Evolutionary conservation across 2,113 vertebrate species (phyloP).

Genomic region (Microcebus tavaratra): DNA sequence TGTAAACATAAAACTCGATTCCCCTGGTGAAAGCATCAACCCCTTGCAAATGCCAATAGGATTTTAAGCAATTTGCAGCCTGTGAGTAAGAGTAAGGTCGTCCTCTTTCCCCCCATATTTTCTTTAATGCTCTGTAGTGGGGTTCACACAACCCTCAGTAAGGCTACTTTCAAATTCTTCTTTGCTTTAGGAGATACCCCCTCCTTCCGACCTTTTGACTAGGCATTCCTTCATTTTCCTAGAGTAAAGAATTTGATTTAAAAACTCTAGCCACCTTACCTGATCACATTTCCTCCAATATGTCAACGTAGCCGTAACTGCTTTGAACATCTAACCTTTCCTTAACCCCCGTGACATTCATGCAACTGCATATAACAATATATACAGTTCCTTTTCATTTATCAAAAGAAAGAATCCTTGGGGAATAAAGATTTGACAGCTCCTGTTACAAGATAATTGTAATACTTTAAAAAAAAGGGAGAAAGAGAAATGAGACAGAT

Average conservation of each 20-base stretch:
- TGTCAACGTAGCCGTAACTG: slow-evolving; percentile 46
- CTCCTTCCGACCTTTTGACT: not conserved
- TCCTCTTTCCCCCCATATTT: not conserved
- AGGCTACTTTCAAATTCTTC: slow-evolving; percentile 7
- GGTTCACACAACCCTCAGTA: not conserved
- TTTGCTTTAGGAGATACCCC: not conserved
- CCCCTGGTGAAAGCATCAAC: slow-evolving; percentile 16
- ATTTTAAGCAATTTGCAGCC: not conserved
- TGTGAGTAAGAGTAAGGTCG: not conserved
- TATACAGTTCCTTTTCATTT: slow-evolving; percentile 70
- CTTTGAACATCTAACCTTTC: slow-evolving; percentile 68
- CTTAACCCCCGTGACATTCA: slow-evolving; percentile 35
- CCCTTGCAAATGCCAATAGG: slow-evolving; percentile 7
- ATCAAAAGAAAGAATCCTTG: slow-evolving; percentile 74
- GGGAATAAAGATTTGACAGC: slow-evolving; percentile 76
- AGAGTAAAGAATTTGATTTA: slow-evolving; percentile 34
- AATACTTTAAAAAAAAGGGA: slow-evolving; percentile 63
- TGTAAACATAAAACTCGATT: slow-evolving; percentile 62
- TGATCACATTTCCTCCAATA: slow-evolving; percentile 66
- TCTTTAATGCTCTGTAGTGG: not conserved
- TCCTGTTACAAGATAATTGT: slow-evolving; percentile 76
- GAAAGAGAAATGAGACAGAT: slow-evolving; percentile 75
- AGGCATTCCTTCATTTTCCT: slow-evolving; percentile 47
- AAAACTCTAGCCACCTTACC: slow-evolving; percentile 21
- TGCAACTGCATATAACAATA: slow-evolving; percentile 49